Evolutionary conservation across 64 coral and sea anemone genomes (phyloP).

Genomic region (Acropora yongei): DNA sequence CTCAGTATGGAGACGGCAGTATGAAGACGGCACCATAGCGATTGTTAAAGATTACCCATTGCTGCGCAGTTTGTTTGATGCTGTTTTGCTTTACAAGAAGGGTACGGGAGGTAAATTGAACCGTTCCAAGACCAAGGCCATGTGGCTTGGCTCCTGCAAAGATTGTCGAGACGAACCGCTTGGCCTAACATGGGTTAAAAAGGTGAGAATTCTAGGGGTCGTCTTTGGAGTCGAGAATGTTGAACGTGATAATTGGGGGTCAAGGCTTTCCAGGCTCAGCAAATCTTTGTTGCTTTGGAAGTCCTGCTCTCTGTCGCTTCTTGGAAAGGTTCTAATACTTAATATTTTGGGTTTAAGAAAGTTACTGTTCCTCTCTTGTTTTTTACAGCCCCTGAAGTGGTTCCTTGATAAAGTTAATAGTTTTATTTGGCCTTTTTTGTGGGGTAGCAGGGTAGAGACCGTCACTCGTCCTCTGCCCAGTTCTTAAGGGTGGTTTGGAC

Average conservation of each 20-base stretch:
- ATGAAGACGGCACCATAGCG: too few species aligned
- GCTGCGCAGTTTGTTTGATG: too few species aligned
- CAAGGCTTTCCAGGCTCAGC: not conserved
- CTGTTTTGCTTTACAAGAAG: too few species aligned
- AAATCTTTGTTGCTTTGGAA: not conserved
- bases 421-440: not conserved
- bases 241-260: not conserved
- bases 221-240: not conserved
- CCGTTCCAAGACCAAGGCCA: too few species aligned
- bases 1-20: too few species aligned
- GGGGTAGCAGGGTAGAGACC: not conserved
- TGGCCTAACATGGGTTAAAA: not conserved
- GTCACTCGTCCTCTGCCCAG: not conserved
- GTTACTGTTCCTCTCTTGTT: not conserved
- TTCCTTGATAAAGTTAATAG: not conserved
- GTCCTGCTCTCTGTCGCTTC: not conserved
- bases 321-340: not conserved
- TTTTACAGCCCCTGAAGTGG: not conserved
- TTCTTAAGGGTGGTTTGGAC: not conserved
- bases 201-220: constrained; percentile 13
- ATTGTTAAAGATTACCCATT: too few species aligned
- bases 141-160: too few species aligned
- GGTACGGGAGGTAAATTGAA: too few species aligned
- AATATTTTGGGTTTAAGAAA: not conserved
- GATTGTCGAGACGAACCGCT: not conserved